Base-by-base conservation (phyloP, 2,888 invertebrate genomes). In the Subacronicta megacephala region DNA sequence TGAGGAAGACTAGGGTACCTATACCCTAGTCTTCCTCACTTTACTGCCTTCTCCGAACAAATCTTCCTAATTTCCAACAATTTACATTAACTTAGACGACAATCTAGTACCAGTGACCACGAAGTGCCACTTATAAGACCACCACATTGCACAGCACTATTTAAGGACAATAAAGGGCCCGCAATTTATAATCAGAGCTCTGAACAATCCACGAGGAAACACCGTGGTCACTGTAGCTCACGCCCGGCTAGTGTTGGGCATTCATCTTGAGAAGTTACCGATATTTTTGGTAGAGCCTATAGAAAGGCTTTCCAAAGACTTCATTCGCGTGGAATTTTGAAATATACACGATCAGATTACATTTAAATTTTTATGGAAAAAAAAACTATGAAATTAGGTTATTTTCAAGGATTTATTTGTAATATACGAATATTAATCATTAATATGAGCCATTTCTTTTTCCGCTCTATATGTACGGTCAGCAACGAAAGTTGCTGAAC, bases 191-290 rank as follows among this genome's bases (percentile, higher is more conserved):
- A 62, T 68, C 70, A 29, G 41, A 57, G 65, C 63, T 64, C 38
- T 54, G 59, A 62, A 65, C 63, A 65, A 56, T 56, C 63, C 53
- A 75, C 52, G 36, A 69, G 66, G 72, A 75, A 77, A 53, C 45
- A 47, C 29, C 75, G 75, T 72, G 76, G 75, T 77, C 72, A 77
- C 62, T 72, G 59, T 75, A 64, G 70, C 75, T 63, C 57, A 77
- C 64, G 52, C 38, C 59, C 62, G 59, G 43, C 43, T 70, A 77
- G 70, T 29, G 60, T 18, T 52, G 64, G 44, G 43, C 3, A 1
- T 1, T n/a, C 6, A 20, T 3, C 2, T 46, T 40, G 3, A 6
- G 29, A 31, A 13, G 1, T n/a, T 62, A 37, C 60, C 59, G 72
- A 72, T 62, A 7, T 44, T 59, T 44, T 51, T 20, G 20, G 23